Evolutionary conservation across 2,113 vertebrate genomes (phyloP), one percentile per base, ranked within the genome.

Genomic region (Ranitomeya variabilis): DNA sequence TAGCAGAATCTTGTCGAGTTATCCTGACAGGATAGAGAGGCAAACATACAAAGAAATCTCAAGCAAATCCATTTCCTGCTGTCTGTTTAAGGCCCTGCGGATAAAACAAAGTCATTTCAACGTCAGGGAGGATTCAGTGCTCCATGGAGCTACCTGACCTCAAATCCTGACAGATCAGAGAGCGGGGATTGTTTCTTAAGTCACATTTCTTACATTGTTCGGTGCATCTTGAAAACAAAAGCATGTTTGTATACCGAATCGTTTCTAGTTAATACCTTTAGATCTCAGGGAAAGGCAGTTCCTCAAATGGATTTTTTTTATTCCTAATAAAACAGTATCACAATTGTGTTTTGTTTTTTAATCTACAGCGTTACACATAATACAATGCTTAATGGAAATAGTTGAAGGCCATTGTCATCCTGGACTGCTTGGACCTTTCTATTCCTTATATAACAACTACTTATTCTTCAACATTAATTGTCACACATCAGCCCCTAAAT

Each of bases 81-180:
- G 60, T 84, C 82, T 84, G 73, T 67, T 78, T 84, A 89, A 85
- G 81, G 62, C 81, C 62, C 60, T 19, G 45, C n/a, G 81, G 87
- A 89, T 89, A 89, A 85, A 89, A 89, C 81, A 89, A 87, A 87
- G 81, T 88, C 69, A 85, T 89, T 89, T 85, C 57, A 85, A 64
- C 62, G 45, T 79, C 81, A 84, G 60, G 23, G 83, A 89, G 73
- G 87, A 89, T 89, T 89, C 73, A 66, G 60, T 37, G 62, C 12
- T n/a, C 73, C 60, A 62, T 57, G 81, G 37, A 67, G 71, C 73
- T 84, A 52, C 73, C 81, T 79, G 82, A 79, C 87, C 87, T 84
- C 23, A 89, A 89, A 89, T 89, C 87, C 87, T 79, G 81, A 89
- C 87, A 89, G 87, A 89, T 89, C 81, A 84, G 81, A 78, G 71